A percentile compares a stretch with the other conserved stretches of the same genome.
These are phyloP conservation scores for Andrena minutula DNA, from an alignment of 2,888 invertebrate genomes.

Conservation along the genomic window DNA sequence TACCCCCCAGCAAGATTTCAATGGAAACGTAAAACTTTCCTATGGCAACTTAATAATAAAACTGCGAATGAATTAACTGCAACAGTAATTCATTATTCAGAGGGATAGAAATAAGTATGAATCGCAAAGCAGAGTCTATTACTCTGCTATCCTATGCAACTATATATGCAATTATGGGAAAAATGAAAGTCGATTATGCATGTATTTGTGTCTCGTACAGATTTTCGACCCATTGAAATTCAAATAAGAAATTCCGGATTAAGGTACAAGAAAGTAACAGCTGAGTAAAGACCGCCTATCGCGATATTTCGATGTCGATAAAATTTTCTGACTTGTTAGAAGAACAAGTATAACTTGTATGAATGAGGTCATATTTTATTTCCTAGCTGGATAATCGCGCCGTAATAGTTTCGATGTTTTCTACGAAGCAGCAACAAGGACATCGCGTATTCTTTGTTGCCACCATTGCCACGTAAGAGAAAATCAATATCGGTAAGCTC, in stretches of 20 bases:
- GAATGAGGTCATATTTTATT: slow-evolving; percentile 9
- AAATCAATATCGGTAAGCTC: slow-evolving; percentile 82
- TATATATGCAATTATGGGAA: background rate
- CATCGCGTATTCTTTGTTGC: slow-evolving; percentile 77
- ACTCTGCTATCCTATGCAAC: background rate
- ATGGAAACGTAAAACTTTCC: too few species aligned
- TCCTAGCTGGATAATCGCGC: background rate
- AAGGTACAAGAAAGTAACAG: background rate
- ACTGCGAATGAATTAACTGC: too few species aligned
- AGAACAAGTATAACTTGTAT: background rate
- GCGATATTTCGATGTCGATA: background rate
- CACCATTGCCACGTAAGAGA: slow-evolving; percentile 76
- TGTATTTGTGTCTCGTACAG: background rate
- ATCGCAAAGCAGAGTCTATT: background rate
- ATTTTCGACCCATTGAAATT: background rate
- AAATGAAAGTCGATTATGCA: background rate
- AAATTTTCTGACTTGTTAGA: background rate
- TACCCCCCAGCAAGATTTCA: too few species aligned
- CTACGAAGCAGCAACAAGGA: slow-evolving; percentile 63
- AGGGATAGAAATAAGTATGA: background rate
- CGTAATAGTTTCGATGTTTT: slow-evolving; percentile 47
- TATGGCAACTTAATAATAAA: too few species aligned
- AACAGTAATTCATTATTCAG: background rate
- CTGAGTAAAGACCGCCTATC: background rate
- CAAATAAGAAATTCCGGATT: background rate